phyloP scores from a whole-genome alignment of 1,140 invertebrate species.

The Caenorhabditis elegans region DNA sequence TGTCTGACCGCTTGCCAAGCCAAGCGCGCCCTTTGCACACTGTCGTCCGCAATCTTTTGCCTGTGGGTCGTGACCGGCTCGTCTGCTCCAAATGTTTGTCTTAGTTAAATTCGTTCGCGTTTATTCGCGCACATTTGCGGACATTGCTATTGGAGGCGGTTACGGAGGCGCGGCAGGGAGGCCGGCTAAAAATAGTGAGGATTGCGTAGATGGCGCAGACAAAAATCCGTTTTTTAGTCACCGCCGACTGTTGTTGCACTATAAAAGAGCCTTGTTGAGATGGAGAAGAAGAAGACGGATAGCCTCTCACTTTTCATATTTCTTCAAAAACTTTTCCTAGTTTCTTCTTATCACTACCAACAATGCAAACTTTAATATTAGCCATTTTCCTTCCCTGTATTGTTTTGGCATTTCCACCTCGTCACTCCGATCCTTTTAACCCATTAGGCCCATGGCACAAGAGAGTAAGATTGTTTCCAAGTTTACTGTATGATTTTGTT shows the following conservation, averaged over 20 bases:
- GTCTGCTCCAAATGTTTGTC: constrained; percentile 28
- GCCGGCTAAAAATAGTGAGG: not conserved
- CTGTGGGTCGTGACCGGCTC: constrained; percentile 19
- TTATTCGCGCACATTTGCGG: constrained; percentile 23
- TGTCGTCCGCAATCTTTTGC: constrained; percentile 10
- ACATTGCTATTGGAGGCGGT: constrained; percentile 13
- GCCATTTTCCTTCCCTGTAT: constrained; percentile 30
- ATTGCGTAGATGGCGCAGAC: not conserved
- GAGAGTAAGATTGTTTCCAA: constrained; percentile 45
- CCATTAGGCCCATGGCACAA: constrained; percentile 60
- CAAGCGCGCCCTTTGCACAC: constrained; percentile 1
- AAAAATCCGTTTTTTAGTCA: constrained; percentile 24
- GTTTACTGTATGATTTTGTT: not conserved
- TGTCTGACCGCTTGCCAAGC: not conserved
- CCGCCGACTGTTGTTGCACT: constrained; percentile 25
- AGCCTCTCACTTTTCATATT: constrained; percentile 19
- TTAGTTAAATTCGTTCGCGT: constrained; percentile 30
- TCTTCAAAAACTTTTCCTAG: not conserved
- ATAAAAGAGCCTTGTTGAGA: constrained; percentile 19
- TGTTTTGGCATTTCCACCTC: constrained; percentile 36
- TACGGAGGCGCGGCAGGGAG: not conserved
- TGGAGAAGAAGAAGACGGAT: constrained; percentile 4
- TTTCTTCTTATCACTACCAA: not conserved
- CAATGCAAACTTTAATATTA: not conserved
- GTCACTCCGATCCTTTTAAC: constrained; percentile 57